These are phyloP conservation scores for Cryptoleucopteryx plumbea DNA, from an alignment of 2,113 vertebrate genomes.

Conservation along the genomic window DNA sequence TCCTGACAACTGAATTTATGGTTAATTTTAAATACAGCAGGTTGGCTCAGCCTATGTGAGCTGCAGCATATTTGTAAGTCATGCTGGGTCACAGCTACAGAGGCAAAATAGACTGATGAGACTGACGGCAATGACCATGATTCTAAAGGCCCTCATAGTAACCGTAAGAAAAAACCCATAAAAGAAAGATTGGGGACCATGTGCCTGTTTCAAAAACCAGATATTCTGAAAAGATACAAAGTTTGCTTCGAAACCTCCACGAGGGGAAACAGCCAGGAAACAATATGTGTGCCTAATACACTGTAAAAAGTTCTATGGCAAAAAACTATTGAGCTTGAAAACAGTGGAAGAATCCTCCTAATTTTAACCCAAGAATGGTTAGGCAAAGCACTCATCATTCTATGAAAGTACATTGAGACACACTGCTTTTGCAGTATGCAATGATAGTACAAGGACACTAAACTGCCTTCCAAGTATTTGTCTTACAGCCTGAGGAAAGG, in stretches of 20 bases:
- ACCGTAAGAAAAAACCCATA: neutral
- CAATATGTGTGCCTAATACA: neutral
- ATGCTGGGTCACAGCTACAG: neutral
- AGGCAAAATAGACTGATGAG: neutral
- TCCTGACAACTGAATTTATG: neutral
- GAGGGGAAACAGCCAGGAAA: neutral
- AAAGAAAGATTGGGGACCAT: neutral
- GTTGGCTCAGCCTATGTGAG: neutral
- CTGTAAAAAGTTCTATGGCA: neutral
- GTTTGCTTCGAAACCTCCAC: neutral
- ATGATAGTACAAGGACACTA: neutral
- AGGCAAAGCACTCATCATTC: neutral
- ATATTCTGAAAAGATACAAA: neutral
- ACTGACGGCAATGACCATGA: neutral
- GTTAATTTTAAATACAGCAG: neutral
- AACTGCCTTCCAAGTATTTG: neutral
- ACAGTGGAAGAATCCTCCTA: neutral
- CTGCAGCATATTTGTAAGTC: neutral
- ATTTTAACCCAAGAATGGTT: neutral
- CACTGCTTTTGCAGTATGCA: neutral
- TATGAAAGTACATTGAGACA: neutral
- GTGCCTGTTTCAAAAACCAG: accelerated
- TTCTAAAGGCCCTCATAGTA: neutral
- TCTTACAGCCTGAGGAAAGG: neutral
- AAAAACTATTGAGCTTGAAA: neutral